These are phyloP conservation scores for Amphimallon solstitiale DNA, from an alignment of 2,888 invertebrate species.

Conservation along the genomic window DNA sequence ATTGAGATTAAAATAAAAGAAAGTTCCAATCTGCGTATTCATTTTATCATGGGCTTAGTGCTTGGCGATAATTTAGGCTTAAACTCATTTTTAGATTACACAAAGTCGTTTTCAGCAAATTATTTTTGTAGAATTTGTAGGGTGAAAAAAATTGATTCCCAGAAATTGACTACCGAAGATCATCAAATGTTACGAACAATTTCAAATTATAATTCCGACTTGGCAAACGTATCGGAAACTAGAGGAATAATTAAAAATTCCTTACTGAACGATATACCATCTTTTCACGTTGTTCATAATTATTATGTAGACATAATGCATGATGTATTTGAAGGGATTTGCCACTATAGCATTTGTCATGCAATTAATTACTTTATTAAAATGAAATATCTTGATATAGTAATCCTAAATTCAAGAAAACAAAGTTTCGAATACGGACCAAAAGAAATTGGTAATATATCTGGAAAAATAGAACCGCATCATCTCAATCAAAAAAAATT, in stretches of 20 bases:
- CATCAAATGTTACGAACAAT: conserved; percentile 39
- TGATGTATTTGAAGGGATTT: conserved; percentile 39
- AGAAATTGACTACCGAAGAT: conserved; percentile 35
- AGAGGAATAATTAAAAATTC: conserved; percentile 40
- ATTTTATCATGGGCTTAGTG: conserved; percentile 38
- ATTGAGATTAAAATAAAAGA: conserved; percentile 23
- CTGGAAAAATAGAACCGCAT: conserved; percentile 28
- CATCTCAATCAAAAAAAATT: conserved; percentile 35
- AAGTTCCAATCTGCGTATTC: conserved; percentile 19
- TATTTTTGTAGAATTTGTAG: conserved; percentile 38
- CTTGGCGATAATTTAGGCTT: conserved; percentile 37
- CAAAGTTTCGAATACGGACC: conserved; percentile 38
- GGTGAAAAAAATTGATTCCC: conserved; percentile 13
- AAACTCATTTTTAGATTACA: conserved; percentile 35
- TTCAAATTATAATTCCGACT: conserved; percentile 43
- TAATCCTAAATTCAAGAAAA: conserved; percentile 36
- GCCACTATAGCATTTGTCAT: conserved; percentile 37
- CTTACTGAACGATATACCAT: conserved; percentile 45
- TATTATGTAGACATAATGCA: conserved; percentile 42
- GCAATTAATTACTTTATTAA: conserved; percentile 25
- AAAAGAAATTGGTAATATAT: conserved; percentile 38
- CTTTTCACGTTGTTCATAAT: conserved; percentile 42
- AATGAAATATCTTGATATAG: conserved; percentile 40
- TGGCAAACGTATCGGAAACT: conserved; percentile 23
- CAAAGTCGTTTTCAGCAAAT: conserved; percentile 27